A percentile compares a stretch with the other conserved stretches of the same genome.
phyloP scores from a whole-genome alignment of 2,113 vertebrate genomes.

The Ctenodactylus gundi region DNA sequence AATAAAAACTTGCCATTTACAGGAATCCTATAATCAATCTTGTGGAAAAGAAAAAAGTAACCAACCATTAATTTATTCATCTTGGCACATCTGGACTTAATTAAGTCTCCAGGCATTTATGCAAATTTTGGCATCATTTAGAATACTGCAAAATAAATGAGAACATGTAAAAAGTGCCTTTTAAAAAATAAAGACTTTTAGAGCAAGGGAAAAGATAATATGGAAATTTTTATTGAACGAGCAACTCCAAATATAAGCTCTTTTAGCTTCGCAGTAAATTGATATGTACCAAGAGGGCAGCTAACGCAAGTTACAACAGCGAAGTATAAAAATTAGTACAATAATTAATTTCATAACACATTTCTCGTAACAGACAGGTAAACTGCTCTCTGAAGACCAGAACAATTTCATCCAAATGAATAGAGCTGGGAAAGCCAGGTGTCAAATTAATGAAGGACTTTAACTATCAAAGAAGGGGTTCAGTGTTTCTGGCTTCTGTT shows the following conservation, averaged over 20 bases:
- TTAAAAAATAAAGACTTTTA: slow-evolving; percentile 30
- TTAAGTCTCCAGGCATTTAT: slow-evolving; percentile 26
- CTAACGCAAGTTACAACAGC: slow-evolving; percentile 34
- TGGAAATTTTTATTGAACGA: background rate
- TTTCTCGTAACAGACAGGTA: background rate
- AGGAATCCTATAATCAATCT: slow-evolving; percentile 6
- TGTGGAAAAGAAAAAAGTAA: background rate
- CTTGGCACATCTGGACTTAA: slow-evolving; percentile 30
- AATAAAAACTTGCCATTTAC: slow-evolving; percentile 1
- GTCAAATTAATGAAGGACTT: slow-evolving; percentile 17
- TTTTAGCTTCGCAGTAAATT: slow-evolving; percentile 4
- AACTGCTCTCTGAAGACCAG: background rate
- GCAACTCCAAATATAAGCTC: slow-evolving; percentile 12
- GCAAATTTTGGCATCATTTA: slow-evolving; percentile 11
- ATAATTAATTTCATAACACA: background rate
- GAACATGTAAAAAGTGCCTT: background rate
- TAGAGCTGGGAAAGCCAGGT: background rate
- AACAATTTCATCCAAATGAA: background rate
- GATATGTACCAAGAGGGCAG: background rate
- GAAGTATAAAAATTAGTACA: slow-evolving; percentile 37
- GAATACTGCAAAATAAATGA: slow-evolving; percentile 5
- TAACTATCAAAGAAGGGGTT: slow-evolving; percentile 3
- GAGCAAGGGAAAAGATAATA: slow-evolving; percentile 19
- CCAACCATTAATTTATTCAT: background rate
- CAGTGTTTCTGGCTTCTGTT: slow-evolving; percentile 62